Conservation (phyloP, 2,888 invertebrate genomes). For the Apodemia zela region DNA sequence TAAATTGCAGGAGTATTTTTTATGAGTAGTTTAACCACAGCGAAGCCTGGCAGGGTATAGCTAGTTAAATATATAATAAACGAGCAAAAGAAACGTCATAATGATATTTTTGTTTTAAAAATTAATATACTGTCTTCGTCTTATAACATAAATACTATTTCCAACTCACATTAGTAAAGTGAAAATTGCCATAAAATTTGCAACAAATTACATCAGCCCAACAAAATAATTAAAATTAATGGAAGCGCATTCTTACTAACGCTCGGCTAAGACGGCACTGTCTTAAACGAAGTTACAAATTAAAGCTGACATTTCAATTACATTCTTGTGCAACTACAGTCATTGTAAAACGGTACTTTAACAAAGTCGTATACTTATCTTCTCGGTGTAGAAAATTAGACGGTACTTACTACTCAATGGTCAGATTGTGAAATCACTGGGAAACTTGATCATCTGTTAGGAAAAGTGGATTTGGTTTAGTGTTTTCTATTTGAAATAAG, state of each 20-base stretch:
- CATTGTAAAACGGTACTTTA: slow-evolving; percentile 28
- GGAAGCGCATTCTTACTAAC: slow-evolving; percentile 47
- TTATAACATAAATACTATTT: slow-evolving; percentile 13
- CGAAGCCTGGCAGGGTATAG: no score
- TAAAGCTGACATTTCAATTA: slow-evolving; percentile 74
- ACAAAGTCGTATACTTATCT: slow-evolving; percentile 41
- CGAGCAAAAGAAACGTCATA: no score
- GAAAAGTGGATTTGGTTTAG: not conserved
- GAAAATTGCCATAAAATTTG: slow-evolving; percentile 46
- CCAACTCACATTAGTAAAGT: slow-evolving; percentile 27
- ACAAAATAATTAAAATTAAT: slow-evolving; percentile 57
- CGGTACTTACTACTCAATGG: slow-evolving; percentile 22
- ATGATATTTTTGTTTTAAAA: no score
- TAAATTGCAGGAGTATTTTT: no score
- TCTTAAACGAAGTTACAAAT: slow-evolving; percentile 64
- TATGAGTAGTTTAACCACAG: no score
- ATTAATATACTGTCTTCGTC: no score
- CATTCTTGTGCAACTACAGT: slow-evolving; percentile 66
- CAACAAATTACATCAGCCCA: slow-evolving; percentile 45
- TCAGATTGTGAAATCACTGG: slow-evolving; percentile 22
- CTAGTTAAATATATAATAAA: no score
- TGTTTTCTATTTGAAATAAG: not conserved
- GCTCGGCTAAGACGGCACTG: slow-evolving; percentile 38
- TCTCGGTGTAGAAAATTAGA: slow-evolving; percentile 35
- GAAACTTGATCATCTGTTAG: not conserved